These are phyloP conservation scores for Drosophila sulfurigaster DNA, from an alignment of 1,140 invertebrate genomes.

Conservation along the genomic window DNA sequence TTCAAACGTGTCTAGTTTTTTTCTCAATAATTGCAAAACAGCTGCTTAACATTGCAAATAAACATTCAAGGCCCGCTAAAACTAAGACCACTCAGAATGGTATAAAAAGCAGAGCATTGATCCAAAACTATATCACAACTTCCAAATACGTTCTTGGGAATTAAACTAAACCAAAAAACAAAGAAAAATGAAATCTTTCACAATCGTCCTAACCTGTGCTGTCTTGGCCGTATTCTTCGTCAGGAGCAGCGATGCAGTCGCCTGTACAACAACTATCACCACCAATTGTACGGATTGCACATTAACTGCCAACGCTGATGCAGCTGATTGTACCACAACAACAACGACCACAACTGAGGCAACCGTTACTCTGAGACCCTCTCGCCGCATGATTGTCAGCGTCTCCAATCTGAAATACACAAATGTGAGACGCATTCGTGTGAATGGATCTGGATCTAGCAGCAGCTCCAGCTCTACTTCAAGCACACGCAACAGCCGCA, in stretches of 20 bases:
- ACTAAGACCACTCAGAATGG: not conserved
- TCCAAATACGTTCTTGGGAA: not conserved
- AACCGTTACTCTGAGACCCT: not conserved
- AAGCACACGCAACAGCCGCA: conserved; percentile 3
- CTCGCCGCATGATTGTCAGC: conserved; percentile 10
- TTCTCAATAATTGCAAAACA: conserved; percentile 1
- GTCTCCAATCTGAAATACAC: conserved; percentile 33
- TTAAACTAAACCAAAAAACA: not conserved
- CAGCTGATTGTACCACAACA: conserved; percentile 22
- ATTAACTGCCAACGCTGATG: not conserved
- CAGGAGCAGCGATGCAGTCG: conserved; percentile 17
- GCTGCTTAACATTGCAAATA: conserved; percentile 13
- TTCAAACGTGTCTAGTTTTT: not conserved
- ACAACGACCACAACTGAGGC: conserved; percentile 5
- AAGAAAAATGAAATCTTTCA: conserved; percentile 7
- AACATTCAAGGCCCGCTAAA: not conserved
- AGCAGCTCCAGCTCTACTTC: no score
- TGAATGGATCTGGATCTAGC: conserved; percentile 16
- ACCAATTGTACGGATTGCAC: conserved; percentile 27
- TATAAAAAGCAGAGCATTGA: conserved; percentile 13
- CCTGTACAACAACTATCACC: conserved; percentile 14
- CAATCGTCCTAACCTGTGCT: not conserved
- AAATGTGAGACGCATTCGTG: conserved; percentile 24
- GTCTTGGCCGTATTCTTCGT: conserved; percentile 19
- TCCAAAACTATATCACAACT: conserved; percentile 11